Evolutionary conservation across 2,113 vertebrate genomes (phyloP).

Genomic region (Lagopus muta): DNA sequence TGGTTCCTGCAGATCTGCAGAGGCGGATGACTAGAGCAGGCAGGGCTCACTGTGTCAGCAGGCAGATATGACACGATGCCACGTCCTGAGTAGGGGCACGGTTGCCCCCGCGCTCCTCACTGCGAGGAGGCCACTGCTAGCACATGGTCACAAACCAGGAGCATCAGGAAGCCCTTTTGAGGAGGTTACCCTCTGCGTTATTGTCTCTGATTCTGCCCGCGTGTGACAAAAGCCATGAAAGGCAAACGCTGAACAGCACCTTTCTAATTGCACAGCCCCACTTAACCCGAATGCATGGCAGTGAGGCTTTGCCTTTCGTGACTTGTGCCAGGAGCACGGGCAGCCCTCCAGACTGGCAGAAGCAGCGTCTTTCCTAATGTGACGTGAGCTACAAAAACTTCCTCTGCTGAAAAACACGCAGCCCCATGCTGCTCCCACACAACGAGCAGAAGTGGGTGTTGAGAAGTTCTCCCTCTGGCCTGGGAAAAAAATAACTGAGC

Average conservation of each 20-base stretch:
- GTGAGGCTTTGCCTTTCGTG: conserved; percentile 69
- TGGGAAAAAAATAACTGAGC: neutral
- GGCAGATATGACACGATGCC: conserved; percentile 23
- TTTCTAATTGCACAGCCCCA: conserved; percentile 62
- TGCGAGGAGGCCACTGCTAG: conserved; percentile 60
- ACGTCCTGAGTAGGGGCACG: conserved; percentile 24
- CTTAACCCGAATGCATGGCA: conserved; percentile 74
- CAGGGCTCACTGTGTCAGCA: rapidly evolving
- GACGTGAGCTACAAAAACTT: neutral
- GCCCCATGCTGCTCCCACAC: neutral
- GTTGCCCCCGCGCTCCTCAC: conserved; percentile 45
- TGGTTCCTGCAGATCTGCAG: neutral
- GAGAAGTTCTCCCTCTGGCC: neutral
- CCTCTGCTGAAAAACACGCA: neutral
- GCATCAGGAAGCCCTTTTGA: neutral
- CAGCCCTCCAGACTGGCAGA: conserved; percentile 72
- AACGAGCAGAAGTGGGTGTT: rapidly evolving
- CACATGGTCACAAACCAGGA: conserved; percentile 51
- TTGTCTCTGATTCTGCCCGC: conserved; percentile 2
- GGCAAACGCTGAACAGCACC: conserved; percentile 15
- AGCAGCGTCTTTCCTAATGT: conserved; percentile 30
- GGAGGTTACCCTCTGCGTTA: conserved; percentile 28
- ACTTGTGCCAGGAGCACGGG: conserved; percentile 70
- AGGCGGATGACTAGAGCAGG: conserved; percentile 1
- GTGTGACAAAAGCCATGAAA: neutral